Evolutionary conservation across 2,888 invertebrate genomes (phyloP).

Genomic region (Atrina japonica): DNA sequence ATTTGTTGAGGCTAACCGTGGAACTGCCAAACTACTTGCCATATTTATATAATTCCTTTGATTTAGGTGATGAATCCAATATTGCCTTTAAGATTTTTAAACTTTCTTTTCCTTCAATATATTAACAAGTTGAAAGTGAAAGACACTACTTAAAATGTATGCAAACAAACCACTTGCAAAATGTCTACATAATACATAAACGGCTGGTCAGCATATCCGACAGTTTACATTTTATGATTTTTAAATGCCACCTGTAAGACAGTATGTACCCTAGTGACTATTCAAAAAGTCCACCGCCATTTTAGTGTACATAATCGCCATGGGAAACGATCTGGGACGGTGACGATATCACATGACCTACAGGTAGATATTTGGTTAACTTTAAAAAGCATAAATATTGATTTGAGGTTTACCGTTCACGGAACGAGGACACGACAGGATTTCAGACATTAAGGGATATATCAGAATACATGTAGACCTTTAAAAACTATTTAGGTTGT

Average conservation of each 20-base stretch:
- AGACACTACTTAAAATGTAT: too few species aligned
- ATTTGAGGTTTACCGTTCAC: too few species aligned
- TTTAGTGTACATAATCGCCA: constrained; percentile 64
- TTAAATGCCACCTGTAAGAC: constrained; percentile 16
- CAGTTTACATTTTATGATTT: neutral
- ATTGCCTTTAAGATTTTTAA: neutral
- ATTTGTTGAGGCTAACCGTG: constrained; percentile 42
- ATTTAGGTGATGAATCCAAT: neutral
- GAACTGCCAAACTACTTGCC: constrained; percentile 47
- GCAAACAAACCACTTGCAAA: neutral
- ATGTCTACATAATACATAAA: neutral
- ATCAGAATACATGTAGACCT: too few species aligned
- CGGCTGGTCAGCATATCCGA: too few species aligned
- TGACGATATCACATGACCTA: too few species aligned
- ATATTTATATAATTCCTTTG: neutral
- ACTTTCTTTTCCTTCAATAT: neutral
- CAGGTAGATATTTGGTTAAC: too few species aligned
- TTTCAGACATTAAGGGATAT: too few species aligned
- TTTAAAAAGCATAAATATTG: too few species aligned
- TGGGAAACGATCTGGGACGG: constrained; percentile 48
- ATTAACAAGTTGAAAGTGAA: too few species aligned
- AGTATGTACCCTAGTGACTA: neutral
- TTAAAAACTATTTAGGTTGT: too few species aligned
- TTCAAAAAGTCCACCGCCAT: constrained; percentile 37
- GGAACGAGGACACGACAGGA: too few species aligned